Conservation (phyloP, 2,888 invertebrate species). For the Meteorus cinctellus region DNA sequence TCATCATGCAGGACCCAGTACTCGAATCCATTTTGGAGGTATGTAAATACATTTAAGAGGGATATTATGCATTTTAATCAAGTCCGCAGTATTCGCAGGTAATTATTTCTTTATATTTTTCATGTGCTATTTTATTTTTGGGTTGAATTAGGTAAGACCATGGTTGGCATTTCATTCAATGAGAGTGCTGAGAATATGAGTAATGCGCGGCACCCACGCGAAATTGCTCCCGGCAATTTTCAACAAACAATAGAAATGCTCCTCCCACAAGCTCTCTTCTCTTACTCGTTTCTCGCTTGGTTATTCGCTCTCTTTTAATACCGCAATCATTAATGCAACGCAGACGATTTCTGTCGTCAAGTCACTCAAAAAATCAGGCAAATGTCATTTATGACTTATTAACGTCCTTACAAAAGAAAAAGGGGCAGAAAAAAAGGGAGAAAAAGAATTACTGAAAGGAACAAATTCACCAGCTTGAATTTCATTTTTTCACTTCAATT, state of each 20-base stretch:
- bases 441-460: background rate
- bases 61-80: background rate
- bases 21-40: conserved; percentile 71
- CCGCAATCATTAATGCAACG: conserved; percentile 59
- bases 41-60: conserved; percentile 38
- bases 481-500: background rate
- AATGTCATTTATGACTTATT: conserved; percentile 32
- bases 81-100: background rate
- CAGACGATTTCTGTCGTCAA: conserved; percentile 55
- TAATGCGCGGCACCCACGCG: conserved; percentile 25
- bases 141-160: conserved; percentile 19
- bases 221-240: conserved; percentile 41
- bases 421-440: conserved; percentile 1
- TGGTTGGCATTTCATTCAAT: conserved; percentile 25
- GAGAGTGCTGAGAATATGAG: conserved; percentile 13
- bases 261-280: conserved; percentile 38
- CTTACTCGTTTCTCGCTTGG: conserved; percentile 10
- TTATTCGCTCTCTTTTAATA: conserved; percentile 41
- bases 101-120: background rate
- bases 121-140: conserved; percentile 8
- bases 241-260: conserved; percentile 43
- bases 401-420: conserved; percentile 9
- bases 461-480: conserved; percentile 15
- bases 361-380: conserved; percentile 36
- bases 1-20: conserved; percentile 71